Percentiles rank a stretch among this genome's conserved stretches.
These are phyloP conservation scores for Oreochromis grahami DNA, from an alignment of 2,797 vertebrate genomes.

Conservation along the genomic window DNA sequence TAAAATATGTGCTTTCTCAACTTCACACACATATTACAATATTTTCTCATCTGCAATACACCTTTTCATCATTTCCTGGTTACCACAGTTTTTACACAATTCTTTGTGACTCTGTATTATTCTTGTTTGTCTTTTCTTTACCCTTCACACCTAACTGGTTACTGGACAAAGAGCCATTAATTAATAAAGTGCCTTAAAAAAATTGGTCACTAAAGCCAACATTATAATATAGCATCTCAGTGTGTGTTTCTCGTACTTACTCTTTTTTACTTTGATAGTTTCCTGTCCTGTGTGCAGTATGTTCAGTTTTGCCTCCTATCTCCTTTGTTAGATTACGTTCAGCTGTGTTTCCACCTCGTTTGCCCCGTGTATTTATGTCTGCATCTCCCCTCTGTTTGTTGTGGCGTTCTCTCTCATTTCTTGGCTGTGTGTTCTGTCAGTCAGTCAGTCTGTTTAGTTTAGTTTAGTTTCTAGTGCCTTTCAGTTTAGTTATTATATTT, in stretches of 20 bases:
- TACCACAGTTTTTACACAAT: not conserved
- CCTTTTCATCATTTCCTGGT: not conserved
- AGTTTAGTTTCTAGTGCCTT: not conserved
- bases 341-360: not conserved
- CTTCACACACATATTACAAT: not conserved
- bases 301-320: not conserved
- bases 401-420: fast-evolving
- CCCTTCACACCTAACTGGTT: not conserved
- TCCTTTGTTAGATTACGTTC: not conserved
- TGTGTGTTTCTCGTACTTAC: not conserved
- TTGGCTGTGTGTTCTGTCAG: not conserved
- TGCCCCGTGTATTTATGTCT: not conserved
- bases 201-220: not conserved
- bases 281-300: not conserved
- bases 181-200: fast-evolving
- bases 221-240: not conserved
- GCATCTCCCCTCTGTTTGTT: not conserved
- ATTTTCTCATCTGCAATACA: not conserved
- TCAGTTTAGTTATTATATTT: not conserved
- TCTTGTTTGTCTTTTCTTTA: not conserved
- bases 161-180: not conserved
- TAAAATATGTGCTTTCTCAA: not conserved
- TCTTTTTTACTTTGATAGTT: fast-evolving
- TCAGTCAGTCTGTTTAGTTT: not conserved
- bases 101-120: not conserved